Percentiles rank a stretch among this genome's conserved stretches.
These are phyloP conservation scores for Meleagris gallopavo DNA, from an alignment of 2,113 vertebrate species.

Conservation along the genomic window DNA sequence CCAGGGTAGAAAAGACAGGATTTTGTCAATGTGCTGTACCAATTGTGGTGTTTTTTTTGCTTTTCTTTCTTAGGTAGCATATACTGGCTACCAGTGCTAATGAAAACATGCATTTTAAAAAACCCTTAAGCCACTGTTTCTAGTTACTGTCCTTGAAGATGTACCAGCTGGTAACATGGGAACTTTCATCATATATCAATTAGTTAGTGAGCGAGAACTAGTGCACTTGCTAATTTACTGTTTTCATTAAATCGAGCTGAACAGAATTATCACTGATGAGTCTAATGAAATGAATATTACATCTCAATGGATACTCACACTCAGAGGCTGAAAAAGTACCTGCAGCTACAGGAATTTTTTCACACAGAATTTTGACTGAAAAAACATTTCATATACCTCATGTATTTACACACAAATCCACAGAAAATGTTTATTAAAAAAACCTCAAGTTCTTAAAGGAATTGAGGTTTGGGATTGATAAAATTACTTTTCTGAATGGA, in stretches of 20 bases:
- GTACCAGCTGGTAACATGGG: not conserved
- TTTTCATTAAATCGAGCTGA: conserved; percentile 57
- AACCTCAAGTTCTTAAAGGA: not conserved
- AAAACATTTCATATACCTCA: not conserved
- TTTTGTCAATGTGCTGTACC: not conserved
- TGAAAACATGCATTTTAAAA: not conserved
- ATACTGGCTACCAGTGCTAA: not conserved
- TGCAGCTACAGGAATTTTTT: conserved; percentile 41
- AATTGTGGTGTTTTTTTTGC: not conserved
- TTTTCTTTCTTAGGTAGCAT: not conserved
- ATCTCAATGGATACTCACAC: conserved; percentile 32
- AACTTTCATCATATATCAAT: conserved; percentile 51
- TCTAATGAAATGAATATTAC: conserved; percentile 59
- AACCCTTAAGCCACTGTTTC: not conserved
- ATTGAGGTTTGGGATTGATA: not conserved
- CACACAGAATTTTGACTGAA: not conserved
- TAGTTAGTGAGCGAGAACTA: conserved; percentile 30
- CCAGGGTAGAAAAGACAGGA: not conserved
- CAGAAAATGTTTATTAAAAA: not conserved
- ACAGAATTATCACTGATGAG: conserved; percentile 47
- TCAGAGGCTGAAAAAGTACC: conserved; percentile 17
- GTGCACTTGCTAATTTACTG: conserved; percentile 40
- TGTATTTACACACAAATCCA: not conserved
- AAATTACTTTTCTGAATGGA: not conserved
- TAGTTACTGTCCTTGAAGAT: conserved; percentile 22